Percentiles rank a stretch among this genome's conserved stretches.
phyloP scores from a whole-genome alignment of 2,888 invertebrate genomes.

The Drosophila aldrichi region DNA sequence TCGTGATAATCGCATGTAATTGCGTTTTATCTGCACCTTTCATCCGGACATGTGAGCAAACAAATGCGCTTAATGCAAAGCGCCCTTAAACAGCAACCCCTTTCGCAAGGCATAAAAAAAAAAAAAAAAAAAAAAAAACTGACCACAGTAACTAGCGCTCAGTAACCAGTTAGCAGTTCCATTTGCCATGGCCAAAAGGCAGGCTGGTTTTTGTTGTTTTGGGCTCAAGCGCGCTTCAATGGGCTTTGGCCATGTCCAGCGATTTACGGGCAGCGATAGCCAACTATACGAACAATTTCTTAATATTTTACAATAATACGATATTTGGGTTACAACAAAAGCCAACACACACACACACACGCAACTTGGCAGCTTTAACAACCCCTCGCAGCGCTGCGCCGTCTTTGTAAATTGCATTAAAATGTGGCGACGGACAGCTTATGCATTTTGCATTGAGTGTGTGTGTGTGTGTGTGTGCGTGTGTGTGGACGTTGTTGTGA shows the following conservation, averaged over 20 bases:
- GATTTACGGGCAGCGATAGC: slow-evolving; percentile 73
- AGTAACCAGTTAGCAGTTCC: slow-evolving; percentile 29
- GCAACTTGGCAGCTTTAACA: slow-evolving; percentile 38
- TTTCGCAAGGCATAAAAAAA: not conserved
- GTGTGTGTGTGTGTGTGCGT: slow-evolving; percentile 31
- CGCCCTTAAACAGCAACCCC: slow-evolving; percentile 54
- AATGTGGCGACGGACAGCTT: slow-evolving; percentile 74
- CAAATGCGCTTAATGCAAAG: slow-evolving; percentile 69
- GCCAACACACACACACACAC: slow-evolving; percentile 36
- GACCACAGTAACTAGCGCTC: slow-evolving; percentile 46
- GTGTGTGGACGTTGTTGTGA: slow-evolving; percentile 68
- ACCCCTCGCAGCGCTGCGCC: slow-evolving; percentile 39
- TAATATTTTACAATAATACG: slow-evolving; percentile 53
- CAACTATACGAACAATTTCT: slow-evolving; percentile 78
- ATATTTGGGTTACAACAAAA: slow-evolving; percentile 73
- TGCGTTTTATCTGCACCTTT: slow-evolving; percentile 84
- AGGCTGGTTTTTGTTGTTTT: slow-evolving; percentile 11
- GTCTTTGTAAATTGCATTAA: slow-evolving; percentile 70
- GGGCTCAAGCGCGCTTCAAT: slow-evolving; percentile 73
- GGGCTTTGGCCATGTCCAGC: slow-evolving; percentile 62
- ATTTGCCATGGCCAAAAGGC: slow-evolving; percentile 1
- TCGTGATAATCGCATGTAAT: slow-evolving; percentile 84
- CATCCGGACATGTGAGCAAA: slow-evolving; percentile 84
- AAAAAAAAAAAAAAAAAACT: no score
- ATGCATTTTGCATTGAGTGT: slow-evolving; percentile 55